Evolutionary conservation across 2,113 vertebrate species (phyloP), one percentile per base, ranked within the genome.

Genomic region (Cettia cetti): DNA sequence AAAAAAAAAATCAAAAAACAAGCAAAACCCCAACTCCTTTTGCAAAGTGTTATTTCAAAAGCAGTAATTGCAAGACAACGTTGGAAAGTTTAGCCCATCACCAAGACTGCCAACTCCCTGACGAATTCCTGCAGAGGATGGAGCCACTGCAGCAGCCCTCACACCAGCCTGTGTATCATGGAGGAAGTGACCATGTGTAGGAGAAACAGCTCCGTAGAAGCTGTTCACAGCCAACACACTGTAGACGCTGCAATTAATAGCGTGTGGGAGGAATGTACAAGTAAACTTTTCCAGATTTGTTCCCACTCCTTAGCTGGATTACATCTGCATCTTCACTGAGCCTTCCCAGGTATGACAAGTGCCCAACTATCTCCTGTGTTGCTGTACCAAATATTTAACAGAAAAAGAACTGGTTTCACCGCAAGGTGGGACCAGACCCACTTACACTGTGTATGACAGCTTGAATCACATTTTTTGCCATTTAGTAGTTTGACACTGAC

Each of bases 231-330:
- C 47, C 90, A 92, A 37, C 19, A 31, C 45, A 45, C 47, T 44
- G 37, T 7, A 79, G 61, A 60, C 17, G 20, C 33, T 49, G 57
- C 82, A 65, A 40, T 53, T 52, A 80, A 53, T 6, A 77, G 20
- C 0, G 5, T 4, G 6, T 4, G 60, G 42, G 64, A 95, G 21
- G 47, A 77, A 56, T 0, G 3, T 3, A 45, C 44, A 82, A 68
- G n/a, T 52, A 53, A 87, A 20, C 27, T 82, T 76, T 16, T 31
- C 40, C n/a, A 39, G 56, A 80, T 37, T 27, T 75, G 52, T 75
- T 30, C 56, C 56, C 35, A 15, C 7, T 85, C 45, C 40, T 82
- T 77, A 13, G 28, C 33, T 53, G 24, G 35, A 60, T 47, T 60
- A 19, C 52, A 82, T 23, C 54, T 42, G 10, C 19, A 64, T 15